Conservation (phyloP, 2,888 invertebrate species). For the Caenorhabditis sp. region DNA sequence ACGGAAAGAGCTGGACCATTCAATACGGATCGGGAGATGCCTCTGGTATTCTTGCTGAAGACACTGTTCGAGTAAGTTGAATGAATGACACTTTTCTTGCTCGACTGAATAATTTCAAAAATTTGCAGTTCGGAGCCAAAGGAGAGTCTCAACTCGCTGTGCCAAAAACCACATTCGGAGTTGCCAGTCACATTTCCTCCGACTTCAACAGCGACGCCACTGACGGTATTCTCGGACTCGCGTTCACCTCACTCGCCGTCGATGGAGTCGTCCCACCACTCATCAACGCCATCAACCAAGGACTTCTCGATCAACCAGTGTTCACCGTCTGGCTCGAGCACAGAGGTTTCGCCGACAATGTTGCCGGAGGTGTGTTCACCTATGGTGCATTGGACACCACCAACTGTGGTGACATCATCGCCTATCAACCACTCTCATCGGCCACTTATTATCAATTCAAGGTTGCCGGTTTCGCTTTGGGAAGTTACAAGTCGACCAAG, state of each 20-base stretch:
- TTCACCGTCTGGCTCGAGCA: constrained; percentile 56
- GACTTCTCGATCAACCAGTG: constrained; percentile 48
- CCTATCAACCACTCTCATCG: constrained; percentile 47
- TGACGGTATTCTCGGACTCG: constrained; percentile 54
- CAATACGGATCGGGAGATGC: constrained; percentile 89
- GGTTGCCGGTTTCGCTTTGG: constrained; percentile 31
- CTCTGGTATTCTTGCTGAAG: constrained; percentile 90
- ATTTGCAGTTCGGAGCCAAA: constrained; percentile 33
- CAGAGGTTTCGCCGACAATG: constrained; percentile 41
- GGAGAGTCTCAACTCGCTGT: constrained; percentile 37
- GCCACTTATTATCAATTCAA: constrained; percentile 52
- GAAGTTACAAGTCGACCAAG: constrained; percentile 30
- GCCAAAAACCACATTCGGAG: constrained; percentile 52
- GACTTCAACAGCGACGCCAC: constrained; percentile 48
- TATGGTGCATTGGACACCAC: constrained; percentile 53
- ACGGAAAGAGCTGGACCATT: constrained; percentile 89
- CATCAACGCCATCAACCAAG: constrained; percentile 50
- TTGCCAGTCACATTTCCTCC: constrained; percentile 45
- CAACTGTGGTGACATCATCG: constrained; percentile 46
- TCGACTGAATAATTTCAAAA: neutral
- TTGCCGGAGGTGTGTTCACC: constrained; percentile 57
- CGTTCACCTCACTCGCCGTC: constrained; percentile 51
- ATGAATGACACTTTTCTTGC: neutral
- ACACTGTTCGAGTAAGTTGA: constrained; percentile 81
- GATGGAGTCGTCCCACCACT: constrained; percentile 48